Conservation (phyloP, 1,140 invertebrate species). For the Aphidius ervi region DNA sequence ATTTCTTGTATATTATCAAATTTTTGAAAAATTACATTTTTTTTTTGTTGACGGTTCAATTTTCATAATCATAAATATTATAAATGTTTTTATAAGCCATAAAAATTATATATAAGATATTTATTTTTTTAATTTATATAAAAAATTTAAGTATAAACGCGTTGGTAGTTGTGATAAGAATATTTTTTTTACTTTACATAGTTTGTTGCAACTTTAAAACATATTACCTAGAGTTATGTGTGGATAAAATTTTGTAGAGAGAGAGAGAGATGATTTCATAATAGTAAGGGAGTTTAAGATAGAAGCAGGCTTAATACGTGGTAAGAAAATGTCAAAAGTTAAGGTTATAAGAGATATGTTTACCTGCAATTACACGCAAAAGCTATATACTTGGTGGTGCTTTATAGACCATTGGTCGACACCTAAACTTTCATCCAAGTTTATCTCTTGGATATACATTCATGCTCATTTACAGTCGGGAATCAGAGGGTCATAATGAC, state of each 20-base stretch:
- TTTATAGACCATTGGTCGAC: conserved; percentile 21
- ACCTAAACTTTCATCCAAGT: background rate
- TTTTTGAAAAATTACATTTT: too few species aligned
- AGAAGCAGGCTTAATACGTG: conserved; percentile 18
- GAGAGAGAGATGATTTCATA: conserved; percentile 7
- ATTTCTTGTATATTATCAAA: too few species aligned
- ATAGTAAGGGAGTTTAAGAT: conserved; percentile 3
- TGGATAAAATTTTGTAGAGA: background rate
- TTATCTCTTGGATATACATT: conserved; percentile 1
- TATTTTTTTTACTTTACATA: too few species aligned
- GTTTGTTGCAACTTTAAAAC: too few species aligned
- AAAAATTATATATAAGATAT: too few species aligned
- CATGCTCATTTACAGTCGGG: conserved; percentile 7
- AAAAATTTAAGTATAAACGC: too few species aligned
- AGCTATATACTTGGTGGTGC: conserved; percentile 22
- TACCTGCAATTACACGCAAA: conserved; percentile 21
- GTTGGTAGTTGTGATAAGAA: too few species aligned
- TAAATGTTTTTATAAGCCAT: too few species aligned
- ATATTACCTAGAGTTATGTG: too few species aligned
- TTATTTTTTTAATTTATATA: too few species aligned
- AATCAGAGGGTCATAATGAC: conserved; percentile 14
- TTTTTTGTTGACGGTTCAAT: too few species aligned
- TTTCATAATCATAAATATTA: too few species aligned
- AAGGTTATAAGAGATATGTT: conserved; percentile 20
- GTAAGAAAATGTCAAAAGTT: conserved; percentile 18